Evolutionary conservation across 2,113 vertebrate genomes (phyloP), one percentile per base, ranked within the genome.

Genomic region (Seriola dumerili): DNA sequence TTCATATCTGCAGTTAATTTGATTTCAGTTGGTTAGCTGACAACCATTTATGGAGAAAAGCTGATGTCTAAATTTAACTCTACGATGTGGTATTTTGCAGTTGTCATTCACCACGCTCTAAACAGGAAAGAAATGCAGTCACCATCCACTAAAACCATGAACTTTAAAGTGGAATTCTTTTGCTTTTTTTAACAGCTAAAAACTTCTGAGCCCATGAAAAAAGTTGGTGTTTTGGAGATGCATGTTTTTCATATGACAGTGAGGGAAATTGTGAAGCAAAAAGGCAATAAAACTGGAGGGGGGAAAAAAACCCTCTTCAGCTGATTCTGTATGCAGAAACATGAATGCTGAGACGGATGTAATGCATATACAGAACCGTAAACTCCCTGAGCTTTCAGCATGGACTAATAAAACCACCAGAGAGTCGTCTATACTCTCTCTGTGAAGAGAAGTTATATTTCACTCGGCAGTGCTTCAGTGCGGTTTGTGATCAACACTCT

Each of bases 341-440:
- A 69, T 1, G 42, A 76, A 67, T 32, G 59, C 73, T 32, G 36
- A 74, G 69, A 73, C 59, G 58, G 34, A 19, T 54, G 8, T 12
- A 25, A 29, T 44, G 67, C 67, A 80, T 48, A 55, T 61, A 75
- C 66, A 72, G 40, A 64, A 21, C 79, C 55, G 64, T 81, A 61
- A 83, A 62, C 12, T 87, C 54, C 57, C 21, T 66, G 58, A 78
- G 70, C 73, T 58, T 80, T 46, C 70, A 72, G 64, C 54, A 0
- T n/a, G 7, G 25, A 55, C 64, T 83, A 78, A 83, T 88, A 81
- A 87, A 80, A 67, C 64, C 80, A 81, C 32, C 4, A 32, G 44
- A 71, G 72, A 59, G 63, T 52, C 50, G 50, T 32, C 29, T 42
- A 23, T 54, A 16, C 48, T 8, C 21, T 62, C 65, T 79, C 40